Evolutionary conservation across 92 coral and sea anemone species (phyloP).

Genomic region (Paramuricea clavata): DNA sequence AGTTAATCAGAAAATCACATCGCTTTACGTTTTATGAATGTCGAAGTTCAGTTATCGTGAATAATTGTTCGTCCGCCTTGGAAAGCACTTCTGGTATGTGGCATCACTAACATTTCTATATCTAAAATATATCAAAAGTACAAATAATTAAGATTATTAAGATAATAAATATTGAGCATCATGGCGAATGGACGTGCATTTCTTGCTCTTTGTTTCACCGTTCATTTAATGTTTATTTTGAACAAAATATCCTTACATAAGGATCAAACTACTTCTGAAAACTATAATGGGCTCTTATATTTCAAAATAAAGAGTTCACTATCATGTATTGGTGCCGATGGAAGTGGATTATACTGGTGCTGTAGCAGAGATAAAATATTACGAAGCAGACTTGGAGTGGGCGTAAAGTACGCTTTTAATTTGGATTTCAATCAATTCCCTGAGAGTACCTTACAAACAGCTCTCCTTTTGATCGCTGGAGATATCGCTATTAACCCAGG

Average conservation of each 20-base stretch:
- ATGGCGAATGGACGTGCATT: not conserved
- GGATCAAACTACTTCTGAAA: not conserved
- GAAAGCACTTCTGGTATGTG: no score
- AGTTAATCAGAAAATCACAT: no score
- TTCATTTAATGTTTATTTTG: not conserved
- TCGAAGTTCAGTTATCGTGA: no score
- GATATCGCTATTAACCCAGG: constrained; percentile 12
- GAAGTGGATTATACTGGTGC: not conserved
- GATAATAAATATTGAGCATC: no score
- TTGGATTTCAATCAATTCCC: not conserved
- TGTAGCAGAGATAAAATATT: not conserved
- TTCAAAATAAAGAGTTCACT: not conserved
- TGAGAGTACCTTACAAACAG: not conserved
- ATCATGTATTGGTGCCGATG: not conserved
- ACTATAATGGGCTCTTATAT: not conserved
- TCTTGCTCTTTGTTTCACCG: not conserved
- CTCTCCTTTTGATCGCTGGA: constrained; percentile 3
- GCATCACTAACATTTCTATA: no score
- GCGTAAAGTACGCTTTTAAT: not conserved
- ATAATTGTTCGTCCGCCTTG: no score
- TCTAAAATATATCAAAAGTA: no score
- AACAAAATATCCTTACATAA: not conserved
- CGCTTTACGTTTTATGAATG: no score
- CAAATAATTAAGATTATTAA: no score
- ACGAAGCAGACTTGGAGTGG: not conserved